Base-by-base conservation (phyloP, 1,140 invertebrate genomes). In the Drosophila ohnishii region DNA sequence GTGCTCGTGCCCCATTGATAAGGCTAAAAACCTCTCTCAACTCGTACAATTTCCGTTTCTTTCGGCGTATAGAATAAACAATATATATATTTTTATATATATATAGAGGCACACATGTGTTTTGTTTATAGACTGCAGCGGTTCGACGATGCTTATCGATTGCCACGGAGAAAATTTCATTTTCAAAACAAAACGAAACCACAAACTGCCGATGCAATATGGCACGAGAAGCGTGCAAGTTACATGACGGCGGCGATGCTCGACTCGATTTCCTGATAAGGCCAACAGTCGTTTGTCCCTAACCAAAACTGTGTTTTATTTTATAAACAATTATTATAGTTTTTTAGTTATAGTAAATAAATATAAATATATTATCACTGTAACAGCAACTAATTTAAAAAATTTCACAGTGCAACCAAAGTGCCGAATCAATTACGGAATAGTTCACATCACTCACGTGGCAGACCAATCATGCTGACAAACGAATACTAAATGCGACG, bases 1-100 rank as follows among this genome's bases (percentile, higher is more conserved):
- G 69, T 78, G 55, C 82, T 71, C 76, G 82, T 76, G 74, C 61
- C 64, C 70, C 83, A 78, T 86, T 87, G 82, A 86, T 86, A 86
- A 86, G 65, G 39, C 55, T 55, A 69, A 66, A 86, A 72, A 87
- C 62, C 66, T 51, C 58, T 55, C 34, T 59, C 64, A 60, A 57
- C 37, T 32, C 62, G 81, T 25, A 80, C 53, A 76, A 75, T 81
- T 81, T 86, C 64, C 78, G 82, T 78, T 85, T 75, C 14, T 50
- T 73, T 55, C 34, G 56, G 25, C 44, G n/a, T 28, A 65, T 47
- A 39, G 42, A 28, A 48, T 32, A 37, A 22, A n/a, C 13, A 35
- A 16, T 32, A 28, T 32, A 28, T 32, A 28, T 70, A 64, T 48
- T 55, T 55, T 22, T 53, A 44, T 48, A 25, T 40, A 48, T 28